These are phyloP conservation scores for Geotrypetes seraphini DNA, from an alignment of 2,797 vertebrate species.

Conservation along the genomic window DNA sequence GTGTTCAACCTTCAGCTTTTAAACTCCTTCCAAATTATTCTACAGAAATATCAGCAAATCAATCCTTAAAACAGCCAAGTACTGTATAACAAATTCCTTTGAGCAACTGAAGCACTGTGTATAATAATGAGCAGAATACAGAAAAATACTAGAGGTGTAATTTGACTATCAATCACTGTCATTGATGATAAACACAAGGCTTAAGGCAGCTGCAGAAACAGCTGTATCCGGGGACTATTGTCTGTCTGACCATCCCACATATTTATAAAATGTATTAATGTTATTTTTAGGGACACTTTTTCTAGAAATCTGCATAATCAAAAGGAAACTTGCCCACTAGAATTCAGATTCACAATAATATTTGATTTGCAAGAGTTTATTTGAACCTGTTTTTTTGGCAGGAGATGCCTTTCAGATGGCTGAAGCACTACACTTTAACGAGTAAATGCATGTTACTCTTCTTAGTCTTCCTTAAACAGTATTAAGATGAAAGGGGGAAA, in stretches of 20 bases:
- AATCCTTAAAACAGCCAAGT: constrained; percentile 7
- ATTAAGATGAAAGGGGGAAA: constrained; percentile 23
- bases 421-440: constrained; percentile 26
- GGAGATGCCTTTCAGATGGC: constrained; percentile 18
- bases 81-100: constrained; percentile 7
- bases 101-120: constrained; percentile 19
- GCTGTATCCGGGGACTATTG: constrained; percentile 37
- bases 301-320: constrained; percentile 30
- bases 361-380: constrained; percentile 44
- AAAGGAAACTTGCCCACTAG: constrained; percentile 39
- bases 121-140: constrained; percentile 43
- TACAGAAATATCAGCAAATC: neutral
- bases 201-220: constrained; percentile 48
- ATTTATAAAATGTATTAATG: constrained; percentile 24
- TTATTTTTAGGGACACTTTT: constrained; percentile 21
- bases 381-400: constrained; percentile 30
- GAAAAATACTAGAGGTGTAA: constrained; percentile 43
- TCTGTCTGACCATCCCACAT: constrained; percentile 21
- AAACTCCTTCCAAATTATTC: neutral
- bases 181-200: constrained; percentile 26
- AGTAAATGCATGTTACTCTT: constrained; percentile 16
- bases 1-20: neutral
- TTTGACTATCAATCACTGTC: constrained; percentile 56
- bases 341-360: constrained; percentile 35
- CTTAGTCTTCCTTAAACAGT: constrained; percentile 16